Evolutionary conservation across 2,888 invertebrate species (phyloP).

Genomic region (Hydroisotoma schaefferi): DNA sequence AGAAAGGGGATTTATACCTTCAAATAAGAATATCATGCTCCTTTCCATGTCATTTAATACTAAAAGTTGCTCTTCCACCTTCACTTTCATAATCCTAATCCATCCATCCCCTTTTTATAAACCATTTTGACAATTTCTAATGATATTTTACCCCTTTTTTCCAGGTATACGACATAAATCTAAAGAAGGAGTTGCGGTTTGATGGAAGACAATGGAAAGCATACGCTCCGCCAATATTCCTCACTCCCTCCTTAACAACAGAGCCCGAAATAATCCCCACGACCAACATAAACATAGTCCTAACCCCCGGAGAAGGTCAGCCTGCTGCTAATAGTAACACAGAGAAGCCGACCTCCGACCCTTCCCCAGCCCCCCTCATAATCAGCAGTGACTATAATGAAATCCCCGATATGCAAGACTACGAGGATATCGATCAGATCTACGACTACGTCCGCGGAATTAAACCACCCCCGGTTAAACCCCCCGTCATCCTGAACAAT

Average conservation of each 20-base stretch:
- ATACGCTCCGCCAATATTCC: conserved; percentile 45
- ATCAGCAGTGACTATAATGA: conserved; percentile 27
- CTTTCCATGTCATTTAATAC: no score
- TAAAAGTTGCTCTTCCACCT: no score
- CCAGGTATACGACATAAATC: conserved; percentile 47
- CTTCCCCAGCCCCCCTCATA: conserved; percentile 52
- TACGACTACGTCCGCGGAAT: conserved; percentile 93
- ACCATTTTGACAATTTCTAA: conserved; percentile 6
- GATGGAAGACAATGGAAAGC: conserved; percentile 49
- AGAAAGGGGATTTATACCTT: no score
- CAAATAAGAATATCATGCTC: no score
- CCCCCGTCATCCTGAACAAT: conserved; percentile 10
- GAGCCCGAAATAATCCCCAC: conserved; percentile 27
- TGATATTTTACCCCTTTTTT: no score
- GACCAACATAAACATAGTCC: conserved; percentile 17
- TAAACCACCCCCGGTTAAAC: conserved; percentile 68
- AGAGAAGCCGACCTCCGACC: conserved; percentile 48
- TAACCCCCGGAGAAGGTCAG: neutral
- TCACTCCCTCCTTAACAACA: conserved; percentile 37
- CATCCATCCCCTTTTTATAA: neutral
- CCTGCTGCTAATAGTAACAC: neutral
- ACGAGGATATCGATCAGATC: conserved; percentile 94
- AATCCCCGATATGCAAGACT: conserved; percentile 62
- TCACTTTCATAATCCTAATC: no score
- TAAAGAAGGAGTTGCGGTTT: conserved; percentile 47